A percentile compares a stretch with the other conserved stretches of the same genome.
These are phyloP conservation scores for Schrankia costaestrigalis DNA, from an alignment of 2,888 invertebrate species.

Conservation along the genomic window DNA sequence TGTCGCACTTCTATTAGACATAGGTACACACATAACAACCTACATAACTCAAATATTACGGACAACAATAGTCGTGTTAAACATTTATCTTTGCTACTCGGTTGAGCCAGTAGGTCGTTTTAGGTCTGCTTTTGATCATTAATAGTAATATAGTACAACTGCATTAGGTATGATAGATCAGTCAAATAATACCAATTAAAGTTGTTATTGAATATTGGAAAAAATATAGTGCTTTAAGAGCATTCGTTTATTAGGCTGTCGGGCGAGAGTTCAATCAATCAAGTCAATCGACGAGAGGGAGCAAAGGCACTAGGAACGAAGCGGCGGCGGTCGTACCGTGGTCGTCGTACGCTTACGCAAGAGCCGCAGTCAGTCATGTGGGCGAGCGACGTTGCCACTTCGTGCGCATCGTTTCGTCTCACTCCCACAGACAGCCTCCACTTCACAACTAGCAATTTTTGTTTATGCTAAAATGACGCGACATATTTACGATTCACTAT, in stretches of 20 bases:
- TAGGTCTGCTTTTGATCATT: no score
- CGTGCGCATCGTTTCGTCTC: conserved; percentile 54
- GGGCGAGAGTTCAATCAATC: conserved; percentile 42
- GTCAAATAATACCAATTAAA: no score
- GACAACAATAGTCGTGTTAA: no score
- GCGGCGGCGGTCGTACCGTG: conserved; percentile 48
- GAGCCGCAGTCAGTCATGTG: conserved; percentile 74
- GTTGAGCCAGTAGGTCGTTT: no score
- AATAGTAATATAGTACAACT: no score
- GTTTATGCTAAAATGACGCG: conserved; percentile 73
- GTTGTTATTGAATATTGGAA: no score
- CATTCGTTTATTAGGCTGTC: conserved; percentile 24
- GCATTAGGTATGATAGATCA: no score
- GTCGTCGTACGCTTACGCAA: conserved; percentile 76
- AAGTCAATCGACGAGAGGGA: conserved; percentile 42
- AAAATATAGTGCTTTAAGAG: no score
- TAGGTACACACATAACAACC: conserved; percentile 11
- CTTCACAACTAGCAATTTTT: conserved; percentile 67
- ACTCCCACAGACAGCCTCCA: conserved; percentile 57
- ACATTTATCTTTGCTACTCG: no score
- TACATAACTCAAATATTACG: no score
- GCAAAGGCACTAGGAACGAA: conserved; percentile 36
- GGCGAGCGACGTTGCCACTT: conserved; percentile 71
- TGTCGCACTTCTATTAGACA: conserved; percentile 29
- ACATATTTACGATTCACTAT: conserved; percentile 68